Base-by-base conservation (phyloP, 1,140 invertebrate species). In the Dryas iulia region DNA sequence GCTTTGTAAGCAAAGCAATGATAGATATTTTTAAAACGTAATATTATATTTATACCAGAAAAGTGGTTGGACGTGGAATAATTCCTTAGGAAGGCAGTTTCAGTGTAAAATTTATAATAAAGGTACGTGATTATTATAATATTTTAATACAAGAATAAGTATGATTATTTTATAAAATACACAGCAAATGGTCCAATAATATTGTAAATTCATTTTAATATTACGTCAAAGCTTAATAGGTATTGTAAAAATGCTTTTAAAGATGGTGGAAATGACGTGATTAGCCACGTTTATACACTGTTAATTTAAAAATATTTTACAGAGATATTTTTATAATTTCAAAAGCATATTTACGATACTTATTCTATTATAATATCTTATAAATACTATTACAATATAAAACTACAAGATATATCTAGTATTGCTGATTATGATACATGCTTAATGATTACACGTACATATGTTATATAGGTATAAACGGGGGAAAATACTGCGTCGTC, bases 401-500 rank as follows among this genome's bases (percentile, higher is more conserved):
- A 14, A 26, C 21, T 18, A 58, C 35, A 18, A 47, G 35, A 57
- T 64, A 56, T 61, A 61, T 66, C 33, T 65, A 68, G 67, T 72
- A 75, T 75, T 75, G 73, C 67, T 75, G 67, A 65, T 57, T 56
- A 64, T 64, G 11, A 58, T 21, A 47, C 39, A 47, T 59, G 28
- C 65, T 23, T 23, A 63, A 26, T 59, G 54, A 67, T 18, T 47
- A 47, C 6, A 47, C 6, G 7, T 39, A 39, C 33, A 39, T 39
- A 47, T 54, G 31, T 70, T 60, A 60, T 33, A 66, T 56, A 61
- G 57, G 63, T 66, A 62, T 60, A 66, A 67, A 56, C n/a, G 39
- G 64, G 18, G 73, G 73, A 77, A 74, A 77, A 77, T 77, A 77
- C 73, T 77, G 71, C 59, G 64, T 73, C 14, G 65, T 73, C 69